Evolutionary conservation across 2,888 invertebrate species (phyloP).

Genomic region (Spicauda simplicius): DNA sequence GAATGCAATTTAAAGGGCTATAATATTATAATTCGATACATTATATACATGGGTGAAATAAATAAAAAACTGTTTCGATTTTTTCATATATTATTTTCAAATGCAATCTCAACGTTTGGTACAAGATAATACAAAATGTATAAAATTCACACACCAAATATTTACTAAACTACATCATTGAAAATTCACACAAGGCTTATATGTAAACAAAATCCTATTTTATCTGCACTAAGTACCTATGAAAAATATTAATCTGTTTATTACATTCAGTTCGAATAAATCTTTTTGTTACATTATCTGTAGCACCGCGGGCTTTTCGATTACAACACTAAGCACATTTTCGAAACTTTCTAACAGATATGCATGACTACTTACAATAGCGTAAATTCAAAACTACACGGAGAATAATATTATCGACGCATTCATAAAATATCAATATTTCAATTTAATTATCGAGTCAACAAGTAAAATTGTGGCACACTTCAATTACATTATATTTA

Average conservation of each 20-base stretch:
- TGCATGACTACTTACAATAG: conserved; percentile 15
- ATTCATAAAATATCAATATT: background rate
- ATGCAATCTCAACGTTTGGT: conserved; percentile 83
- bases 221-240: conserved; percentile 52
- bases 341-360: conserved; percentile 13
- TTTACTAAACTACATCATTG: conserved; percentile 48
- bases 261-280: conserved; percentile 32
- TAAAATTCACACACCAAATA: conserved; percentile 72
- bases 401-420: background rate
- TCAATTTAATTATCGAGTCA: background rate
- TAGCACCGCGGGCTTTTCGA: conserved; percentile 45
- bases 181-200: conserved; percentile 67
- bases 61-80: conserved; percentile 53
- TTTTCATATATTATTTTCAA: conserved; percentile 77
- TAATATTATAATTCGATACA: background rate
- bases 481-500: background rate
- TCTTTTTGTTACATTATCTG: conserved; percentile 39
- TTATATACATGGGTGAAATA: conserved; percentile 18
- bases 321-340: conserved; percentile 25
- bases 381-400: conserved; percentile 25
- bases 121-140: conserved; percentile 82
- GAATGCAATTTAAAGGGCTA: background rate
- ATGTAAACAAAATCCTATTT: conserved; percentile 55
- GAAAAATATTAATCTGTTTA: conserved; percentile 29
- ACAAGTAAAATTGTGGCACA: conserved; percentile 15